Evolutionary conservation across 2,113 vertebrate genomes (phyloP).

Genomic region (Orthochromis indermauri): DNA sequence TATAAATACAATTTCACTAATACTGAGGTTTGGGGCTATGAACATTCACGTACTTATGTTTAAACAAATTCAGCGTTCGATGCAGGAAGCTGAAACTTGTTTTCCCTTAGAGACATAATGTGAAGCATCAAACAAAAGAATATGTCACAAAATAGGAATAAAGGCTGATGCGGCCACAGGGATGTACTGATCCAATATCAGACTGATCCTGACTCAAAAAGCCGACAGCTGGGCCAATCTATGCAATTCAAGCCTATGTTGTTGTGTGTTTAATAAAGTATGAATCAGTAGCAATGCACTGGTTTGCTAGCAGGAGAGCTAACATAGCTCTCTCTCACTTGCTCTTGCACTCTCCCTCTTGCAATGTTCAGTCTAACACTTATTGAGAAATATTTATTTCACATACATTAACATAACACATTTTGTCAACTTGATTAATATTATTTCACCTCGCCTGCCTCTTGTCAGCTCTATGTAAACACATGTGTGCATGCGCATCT

Average conservation of each 20-base stretch:
- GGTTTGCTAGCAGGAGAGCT: background rate
- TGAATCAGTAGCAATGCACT: background rate
- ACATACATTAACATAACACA: background rate
- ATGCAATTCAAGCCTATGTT: background rate
- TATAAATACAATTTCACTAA: background rate
- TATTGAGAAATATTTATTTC: background rate
- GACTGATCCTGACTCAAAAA: background rate
- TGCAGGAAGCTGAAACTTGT: background rate
- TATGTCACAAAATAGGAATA: background rate
- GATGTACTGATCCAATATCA: rapidly evolving
- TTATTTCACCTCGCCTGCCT: background rate
- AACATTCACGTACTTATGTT: background rate
- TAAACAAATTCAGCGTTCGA: background rate
- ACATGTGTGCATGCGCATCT: background rate
- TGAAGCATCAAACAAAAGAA: background rate
- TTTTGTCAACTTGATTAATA: background rate
- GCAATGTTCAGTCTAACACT: background rate
- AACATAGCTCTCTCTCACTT: background rate
- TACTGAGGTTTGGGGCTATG: background rate
- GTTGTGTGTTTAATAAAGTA: background rate
- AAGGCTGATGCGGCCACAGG: background rate
- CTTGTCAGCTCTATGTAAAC: background rate
- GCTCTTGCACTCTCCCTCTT: background rate
- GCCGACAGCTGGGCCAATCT: background rate
- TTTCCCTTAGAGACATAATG: rapidly evolving